These are phyloP conservation scores for Bryconaethiops microstoma DNA, from an alignment of 2,797 vertebrate genomes.

Conservation along the genomic window DNA sequence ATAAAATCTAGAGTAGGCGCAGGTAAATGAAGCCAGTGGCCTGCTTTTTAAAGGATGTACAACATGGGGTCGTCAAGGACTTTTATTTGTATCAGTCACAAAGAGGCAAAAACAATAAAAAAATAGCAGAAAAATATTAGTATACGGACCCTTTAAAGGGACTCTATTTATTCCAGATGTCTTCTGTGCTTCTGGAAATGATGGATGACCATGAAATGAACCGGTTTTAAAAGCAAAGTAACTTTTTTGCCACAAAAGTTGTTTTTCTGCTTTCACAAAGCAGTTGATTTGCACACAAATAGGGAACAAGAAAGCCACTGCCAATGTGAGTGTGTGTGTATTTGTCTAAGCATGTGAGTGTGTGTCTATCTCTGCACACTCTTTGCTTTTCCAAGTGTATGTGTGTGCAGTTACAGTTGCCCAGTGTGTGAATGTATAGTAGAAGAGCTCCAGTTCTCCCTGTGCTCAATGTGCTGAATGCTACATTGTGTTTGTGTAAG, in stretches of 20 bases:
- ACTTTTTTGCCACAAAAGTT: not conserved
- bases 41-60: too few species aligned
- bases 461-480: constrained; percentile 41
- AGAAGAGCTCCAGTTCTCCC: constrained; percentile 10
- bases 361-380: not conserved
- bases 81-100: too few species aligned
- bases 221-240: not conserved
- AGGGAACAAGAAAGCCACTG: not conserved
- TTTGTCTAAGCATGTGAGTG: too few species aligned
- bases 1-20: too few species aligned
- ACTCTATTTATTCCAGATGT: not conserved
- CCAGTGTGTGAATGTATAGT: constrained; percentile 30
- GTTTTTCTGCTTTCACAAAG: not conserved
- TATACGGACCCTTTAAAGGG: not conserved
- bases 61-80: too few species aligned
- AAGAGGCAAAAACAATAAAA: not conserved
- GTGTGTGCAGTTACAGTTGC: constrained; percentile 15
- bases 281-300: constrained; percentile 37
- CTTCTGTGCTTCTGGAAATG: not conserved
- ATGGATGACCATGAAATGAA: not conserved
- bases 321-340: not conserved
- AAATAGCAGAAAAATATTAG: not conserved
- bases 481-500: constrained; percentile 47
- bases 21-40: too few species aligned
- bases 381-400: not conserved